These are phyloP conservation scores for Nemapogon koenigi DNA, from an alignment of 2,888 invertebrate genomes.

Conservation along the genomic window DNA sequence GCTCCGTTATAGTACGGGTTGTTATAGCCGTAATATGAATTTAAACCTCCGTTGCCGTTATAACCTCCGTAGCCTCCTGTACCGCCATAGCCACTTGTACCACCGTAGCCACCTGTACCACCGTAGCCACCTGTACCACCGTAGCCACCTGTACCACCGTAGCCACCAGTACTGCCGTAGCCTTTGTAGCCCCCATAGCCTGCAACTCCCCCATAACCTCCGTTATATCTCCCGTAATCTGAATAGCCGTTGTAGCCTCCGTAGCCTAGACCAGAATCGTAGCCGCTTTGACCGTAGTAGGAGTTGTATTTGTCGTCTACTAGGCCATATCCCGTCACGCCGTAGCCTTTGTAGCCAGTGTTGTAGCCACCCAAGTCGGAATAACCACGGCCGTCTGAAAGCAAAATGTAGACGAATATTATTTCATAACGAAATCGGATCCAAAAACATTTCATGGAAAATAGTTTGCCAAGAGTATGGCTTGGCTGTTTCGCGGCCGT, in stretches of 20 bases:
- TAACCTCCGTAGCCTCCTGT: conserved; percentile 69
- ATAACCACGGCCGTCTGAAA: conserved; percentile 31
- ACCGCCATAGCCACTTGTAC: conserved; percentile 42
- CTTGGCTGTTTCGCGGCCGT: no score
- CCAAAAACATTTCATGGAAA: no score
- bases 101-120: conserved; percentile 10
- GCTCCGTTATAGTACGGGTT: conserved; percentile 61
- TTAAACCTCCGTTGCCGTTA: conserved; percentile 65
- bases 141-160: conserved; percentile 1
- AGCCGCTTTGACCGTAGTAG: conserved; percentile 18
- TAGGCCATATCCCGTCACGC: conserved; percentile 29
- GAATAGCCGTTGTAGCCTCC: conserved; percentile 18
- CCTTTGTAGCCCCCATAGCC: conserved; percentile 12
- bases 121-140: conserved; percentile 9
- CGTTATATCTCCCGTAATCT: conserved; percentile 13
- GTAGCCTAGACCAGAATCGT: conserved; percentile 15
- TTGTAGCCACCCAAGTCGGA: conserved; percentile 44
- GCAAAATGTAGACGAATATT: background rate
- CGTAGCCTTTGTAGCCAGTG: conserved; percentile 23
- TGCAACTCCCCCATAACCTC: conserved; percentile 17
- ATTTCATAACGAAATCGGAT: no score
- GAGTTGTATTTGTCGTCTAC: conserved; percentile 35
- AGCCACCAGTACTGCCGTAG: conserved; percentile 5
- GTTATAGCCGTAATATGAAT: conserved; percentile 65
- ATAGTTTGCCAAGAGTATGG: no score